Evolutionary conservation across 2,888 invertebrate species (phyloP).

Genomic region (Brachyptera risi): DNA sequence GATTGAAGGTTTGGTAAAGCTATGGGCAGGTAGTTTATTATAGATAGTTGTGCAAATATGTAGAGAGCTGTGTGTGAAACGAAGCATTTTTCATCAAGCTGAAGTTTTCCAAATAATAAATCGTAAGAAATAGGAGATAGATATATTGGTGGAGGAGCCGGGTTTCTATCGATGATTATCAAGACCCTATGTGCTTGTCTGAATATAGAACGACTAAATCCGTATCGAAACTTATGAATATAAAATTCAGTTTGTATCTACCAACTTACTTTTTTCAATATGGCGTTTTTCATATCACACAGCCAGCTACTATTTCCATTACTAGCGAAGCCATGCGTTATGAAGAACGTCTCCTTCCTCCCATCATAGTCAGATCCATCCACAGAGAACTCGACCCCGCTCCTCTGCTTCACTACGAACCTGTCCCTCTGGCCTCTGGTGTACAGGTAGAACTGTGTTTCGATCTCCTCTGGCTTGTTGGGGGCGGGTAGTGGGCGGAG

Average conservation of each 20-base stretch:
- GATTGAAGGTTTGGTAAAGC: too few relatives aligned
- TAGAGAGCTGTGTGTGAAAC: too few relatives aligned
- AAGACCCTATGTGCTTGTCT: too few relatives aligned
- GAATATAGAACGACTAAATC: too few relatives aligned
- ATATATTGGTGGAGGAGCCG: too few relatives aligned
- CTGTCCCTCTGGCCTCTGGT: neutral
- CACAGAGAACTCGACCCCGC: constrained; percentile 37
- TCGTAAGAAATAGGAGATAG: too few relatives aligned
- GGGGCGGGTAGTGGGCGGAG: constrained; percentile 10
- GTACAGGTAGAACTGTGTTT: constrained; percentile 2
- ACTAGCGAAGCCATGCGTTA: constrained; percentile 62
- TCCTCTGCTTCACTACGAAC: neutral
- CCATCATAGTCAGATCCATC: constrained; percentile 57
- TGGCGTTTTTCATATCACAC: constrained; percentile 53
- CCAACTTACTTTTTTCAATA: constrained; percentile 57
- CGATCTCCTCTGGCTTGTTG: neutral
- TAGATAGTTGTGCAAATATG: too few relatives aligned
- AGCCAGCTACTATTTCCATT: constrained; percentile 57
- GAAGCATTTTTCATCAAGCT: neutral
- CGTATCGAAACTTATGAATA: too few relatives aligned
- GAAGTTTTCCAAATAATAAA: neutral
- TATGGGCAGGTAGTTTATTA: too few relatives aligned
- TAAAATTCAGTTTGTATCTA: too few relatives aligned
- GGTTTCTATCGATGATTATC: too few relatives aligned
- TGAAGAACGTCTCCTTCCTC: constrained; percentile 52